Evolutionary conservation across 2,113 vertebrate species (phyloP).

Genomic region (Podarcis raffonei): DNA sequence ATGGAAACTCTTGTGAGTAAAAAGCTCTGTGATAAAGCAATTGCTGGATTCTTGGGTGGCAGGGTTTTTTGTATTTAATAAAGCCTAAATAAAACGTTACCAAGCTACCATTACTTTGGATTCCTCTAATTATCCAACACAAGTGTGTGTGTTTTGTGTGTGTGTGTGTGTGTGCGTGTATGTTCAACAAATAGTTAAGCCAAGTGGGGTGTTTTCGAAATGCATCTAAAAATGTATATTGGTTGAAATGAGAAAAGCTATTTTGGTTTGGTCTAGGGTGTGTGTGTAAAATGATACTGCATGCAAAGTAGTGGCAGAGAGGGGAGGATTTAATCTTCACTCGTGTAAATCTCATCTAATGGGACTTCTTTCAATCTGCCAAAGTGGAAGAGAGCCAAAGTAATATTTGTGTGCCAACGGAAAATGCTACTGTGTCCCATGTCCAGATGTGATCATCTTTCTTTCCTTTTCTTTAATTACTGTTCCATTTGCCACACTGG

Average conservation of each 20-base stretch:
- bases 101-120: background rate
- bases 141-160: background rate
- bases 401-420: background rate
- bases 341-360: slow-evolving; percentile 22
- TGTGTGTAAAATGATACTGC: background rate
- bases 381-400: slow-evolving; percentile 27
- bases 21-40: too few species aligned
- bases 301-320: rapidly evolving
- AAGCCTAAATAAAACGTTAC: background rate
- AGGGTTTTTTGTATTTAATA: too few species aligned
- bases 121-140: background rate
- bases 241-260: background rate
- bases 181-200: background rate
- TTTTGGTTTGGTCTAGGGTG: background rate
- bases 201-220: background rate
- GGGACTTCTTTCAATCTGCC: slow-evolving; percentile 13
- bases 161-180: background rate
- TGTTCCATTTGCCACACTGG: slow-evolving; percentile 26
- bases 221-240: background rate
- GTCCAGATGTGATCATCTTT: slow-evolving; percentile 23
- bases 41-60: too few species aligned
- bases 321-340: slow-evolving; percentile 14
- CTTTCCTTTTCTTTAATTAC: slow-evolving; percentile 11
- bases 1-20: too few species aligned
- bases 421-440: background rate